Base-by-base conservation (phyloP, 2,888 invertebrate genomes). In the Drosophila mayaguana region DNA sequence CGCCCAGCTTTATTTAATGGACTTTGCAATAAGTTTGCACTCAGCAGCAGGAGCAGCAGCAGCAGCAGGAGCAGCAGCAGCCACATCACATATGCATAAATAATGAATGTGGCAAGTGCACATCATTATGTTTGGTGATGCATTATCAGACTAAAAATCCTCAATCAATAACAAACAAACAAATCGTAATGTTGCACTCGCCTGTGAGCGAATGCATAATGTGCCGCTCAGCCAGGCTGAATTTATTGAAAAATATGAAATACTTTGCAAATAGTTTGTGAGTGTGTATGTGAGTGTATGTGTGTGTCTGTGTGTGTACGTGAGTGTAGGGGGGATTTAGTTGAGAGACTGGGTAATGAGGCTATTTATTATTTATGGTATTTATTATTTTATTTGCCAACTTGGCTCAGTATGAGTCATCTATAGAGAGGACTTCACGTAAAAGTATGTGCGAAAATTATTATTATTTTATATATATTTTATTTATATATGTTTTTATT, bases 1-100 rank as follows among this genome's bases (percentile, higher is more conserved):
- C 51, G 43, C 75, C 73, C 70, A 78, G 73, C 80, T 73, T 75
- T 72, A 63, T 80, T 81, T 78, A 86, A 83, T 86, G 73, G 78
- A 81, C 81, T 78, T 54, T 55, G 38, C 38, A 38, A 38, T 38
- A 38, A 38, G 38, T n/a, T 38, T n/a, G 72, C 68, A 67, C 63
- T 67, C 67, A 75, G 64, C 68, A 68, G 18, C 50, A 32, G 1
- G 14, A 36, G 14, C 36, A 36, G 14, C 36, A 36, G 6, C 9
- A 36, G 6, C 38, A 38, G 38, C 38, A 34, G 3, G 12, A 34
- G 34, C 34, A 34, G 11, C 11, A 16, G 20, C n/a, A 34, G 5
- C 11, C 50, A 51, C 43, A n/a, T n/a, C 43, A 25, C 46, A 28
- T 7, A 16, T 7, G 6, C 38, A 43, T 43, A 34, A 34, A 43